Evolutionary conservation across 2,888 invertebrate species (phyloP), one percentile per base, ranked within the genome.

Genomic region (Drosophila quinaria): DNA sequence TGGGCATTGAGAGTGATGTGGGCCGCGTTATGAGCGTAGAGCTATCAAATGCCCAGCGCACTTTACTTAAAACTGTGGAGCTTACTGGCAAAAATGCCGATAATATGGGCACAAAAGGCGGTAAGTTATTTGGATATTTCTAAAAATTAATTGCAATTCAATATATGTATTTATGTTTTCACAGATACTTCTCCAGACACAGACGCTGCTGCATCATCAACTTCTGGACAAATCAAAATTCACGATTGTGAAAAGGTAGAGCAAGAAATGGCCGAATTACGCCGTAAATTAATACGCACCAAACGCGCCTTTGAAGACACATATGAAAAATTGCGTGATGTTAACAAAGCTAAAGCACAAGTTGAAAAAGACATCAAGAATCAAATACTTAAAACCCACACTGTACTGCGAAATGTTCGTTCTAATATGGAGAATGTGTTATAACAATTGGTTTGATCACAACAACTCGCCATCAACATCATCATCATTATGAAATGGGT

Each of bases 1-100:
- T 97, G 87, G 97, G 97, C n/a, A 97, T 97, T 74, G 97, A 97
- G 91, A 97, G 97, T 87, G 97, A 97, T 91, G 94, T 94, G 41
- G 94, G 80, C 94, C 95, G 70, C 94, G 95, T 91, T 90, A 95
- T 82, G 94, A 96, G 93, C 70, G 90, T 90, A 2, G 92, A 92
- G 42, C 59, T 90, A 1, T 79, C 89, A 3, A 89, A 78, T 54
- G 81, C 86, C 8, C 90, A 91, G 55, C 85, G 93, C 51, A 92
- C 93, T 0, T 46, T 78, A 55, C 82, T 93, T 19, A 93, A 93
- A 75, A 86, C 93, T 1, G 90, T 94, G n/a, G 93, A 94, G 81
- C 75, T 94, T 55, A 52, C 15, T 5, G 73, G 39, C 10, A 39
- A 58, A 47, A 42, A 63, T 25, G 15, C 49, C 10, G 55, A 61